These are phyloP conservation scores for Junco hyemalis DNA, from an alignment of 2,113 vertebrate genomes.

Conservation along the genomic window DNA sequence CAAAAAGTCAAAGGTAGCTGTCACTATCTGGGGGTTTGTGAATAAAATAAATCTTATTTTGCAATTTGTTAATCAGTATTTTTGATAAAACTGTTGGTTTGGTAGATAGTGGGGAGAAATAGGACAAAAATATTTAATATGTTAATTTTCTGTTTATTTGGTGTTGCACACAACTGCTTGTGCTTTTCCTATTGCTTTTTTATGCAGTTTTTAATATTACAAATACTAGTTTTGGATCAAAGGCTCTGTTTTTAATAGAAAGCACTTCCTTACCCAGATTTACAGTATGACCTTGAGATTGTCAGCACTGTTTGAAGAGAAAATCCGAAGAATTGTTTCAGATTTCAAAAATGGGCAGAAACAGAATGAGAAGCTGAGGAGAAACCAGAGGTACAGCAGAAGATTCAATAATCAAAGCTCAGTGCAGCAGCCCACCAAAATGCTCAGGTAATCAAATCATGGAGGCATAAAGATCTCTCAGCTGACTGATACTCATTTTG, in stretches of 20 bases:
- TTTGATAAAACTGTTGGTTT: not conserved
- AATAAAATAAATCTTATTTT: not conserved
- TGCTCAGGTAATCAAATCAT: slow-evolving; percentile 61
- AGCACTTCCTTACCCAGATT: slow-evolving; percentile 76
- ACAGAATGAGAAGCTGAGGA: slow-evolving; percentile 83
- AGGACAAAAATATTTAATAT: not conserved
- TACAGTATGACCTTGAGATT: slow-evolving; percentile 97
- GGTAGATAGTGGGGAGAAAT: not conserved
- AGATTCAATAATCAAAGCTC: slow-evolving; percentile 77
- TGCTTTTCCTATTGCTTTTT: not conserved
- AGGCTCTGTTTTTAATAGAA: slow-evolving; percentile 6
- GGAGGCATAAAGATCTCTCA: not conserved
- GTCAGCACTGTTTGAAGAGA: slow-evolving; percentile 93
- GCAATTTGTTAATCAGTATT: not conserved
- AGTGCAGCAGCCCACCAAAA: slow-evolving; percentile 33
- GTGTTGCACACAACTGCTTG: not conserved
- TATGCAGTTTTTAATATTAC: not conserved
- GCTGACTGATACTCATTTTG: not conserved
- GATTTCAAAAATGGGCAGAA: slow-evolving; percentile 92
- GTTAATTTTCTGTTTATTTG: not conserved
- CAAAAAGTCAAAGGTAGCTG: slow-evolving; percentile 92
- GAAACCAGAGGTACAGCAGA: slow-evolving; percentile 85
- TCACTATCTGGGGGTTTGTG: not conserved
- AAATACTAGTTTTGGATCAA: not conserved
- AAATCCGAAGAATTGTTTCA: slow-evolving; percentile 87